Conservation (phyloP, 1,140 invertebrate species). For the Pygmarrhopalites habei region DNA sequence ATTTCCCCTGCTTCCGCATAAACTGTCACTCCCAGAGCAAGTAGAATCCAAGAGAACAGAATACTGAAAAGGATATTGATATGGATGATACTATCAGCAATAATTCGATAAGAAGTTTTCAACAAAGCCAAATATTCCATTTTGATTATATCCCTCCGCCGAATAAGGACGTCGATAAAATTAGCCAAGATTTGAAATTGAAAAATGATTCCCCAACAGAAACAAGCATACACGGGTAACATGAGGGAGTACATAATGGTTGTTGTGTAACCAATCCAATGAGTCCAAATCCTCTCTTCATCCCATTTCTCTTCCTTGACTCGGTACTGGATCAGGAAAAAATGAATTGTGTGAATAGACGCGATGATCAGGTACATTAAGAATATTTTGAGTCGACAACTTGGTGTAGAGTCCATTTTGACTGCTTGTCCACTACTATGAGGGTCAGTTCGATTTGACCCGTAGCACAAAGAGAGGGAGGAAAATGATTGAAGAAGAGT, state of each 20-base stretch:
- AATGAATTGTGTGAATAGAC: slow-evolving; percentile 7
- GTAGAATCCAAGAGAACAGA: slow-evolving; percentile 10
- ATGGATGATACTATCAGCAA: slow-evolving; percentile 12
- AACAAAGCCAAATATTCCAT: slow-evolving; percentile 1
- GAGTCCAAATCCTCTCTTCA: not conserved
- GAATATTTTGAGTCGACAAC: slow-evolving; percentile 4
- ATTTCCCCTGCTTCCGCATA: too few relatives aligned
- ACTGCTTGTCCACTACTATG: too few relatives aligned
- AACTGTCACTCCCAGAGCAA: not conserved
- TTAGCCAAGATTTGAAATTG: slow-evolving; percentile 5
- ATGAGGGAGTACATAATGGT: slow-evolving; percentile 9
- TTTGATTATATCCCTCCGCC: too few relatives aligned
- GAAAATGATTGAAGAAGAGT: too few relatives aligned
- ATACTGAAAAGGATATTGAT: slow-evolving; percentile 14
- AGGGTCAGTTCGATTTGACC: too few relatives aligned
- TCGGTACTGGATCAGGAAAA: not conserved
- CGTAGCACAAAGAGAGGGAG: too few relatives aligned
- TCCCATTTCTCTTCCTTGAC: not conserved
- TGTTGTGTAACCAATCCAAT: not conserved
- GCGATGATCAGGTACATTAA: slow-evolving; percentile 15
- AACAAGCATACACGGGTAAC: slow-evolving; percentile 20
- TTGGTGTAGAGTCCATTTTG: not conserved
- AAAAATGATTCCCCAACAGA: slow-evolving; percentile 13
- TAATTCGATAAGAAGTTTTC: slow-evolving; percentile 17
- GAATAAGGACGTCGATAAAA: slow-evolving; percentile 1